These are phyloP conservation scores for Serinus canaria DNA, from an alignment of 2,113 vertebrate species.

Conservation along the genomic window DNA sequence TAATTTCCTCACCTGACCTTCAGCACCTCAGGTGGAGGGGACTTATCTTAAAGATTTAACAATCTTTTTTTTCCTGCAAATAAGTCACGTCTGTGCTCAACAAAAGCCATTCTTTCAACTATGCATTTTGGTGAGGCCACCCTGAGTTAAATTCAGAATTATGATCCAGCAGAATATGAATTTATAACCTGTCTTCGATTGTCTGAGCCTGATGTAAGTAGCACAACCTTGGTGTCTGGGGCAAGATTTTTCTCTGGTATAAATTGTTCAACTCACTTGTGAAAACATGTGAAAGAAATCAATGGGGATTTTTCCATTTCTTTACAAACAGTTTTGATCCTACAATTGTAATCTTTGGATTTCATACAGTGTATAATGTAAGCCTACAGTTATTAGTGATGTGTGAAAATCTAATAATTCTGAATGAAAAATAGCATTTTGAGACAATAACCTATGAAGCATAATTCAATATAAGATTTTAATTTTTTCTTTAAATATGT, in stretches of 20 bases:
- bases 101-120: neutral
- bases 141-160: neutral
- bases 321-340: neutral
- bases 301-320: neutral
- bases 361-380: neutral
- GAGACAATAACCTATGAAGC: neutral
- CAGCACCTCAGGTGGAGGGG: neutral
- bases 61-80: neutral
- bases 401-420: neutral
- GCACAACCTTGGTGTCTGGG: neutral
- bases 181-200: neutral
- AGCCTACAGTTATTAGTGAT: neutral
- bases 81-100: neutral
- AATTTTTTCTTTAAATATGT: neutral
- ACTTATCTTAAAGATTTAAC: neutral
- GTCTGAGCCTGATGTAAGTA: neutral
- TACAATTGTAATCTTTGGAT: neutral
- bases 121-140: neutral
- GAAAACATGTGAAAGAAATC: neutral
- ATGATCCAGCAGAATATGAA: neutral
- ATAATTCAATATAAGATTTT: neutral
- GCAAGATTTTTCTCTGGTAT: neutral
- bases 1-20: neutral
- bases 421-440: neutral
- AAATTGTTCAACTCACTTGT: neutral